Base-by-base conservation (phyloP, 2,888 invertebrate species). In the Pyrochroa serraticornis region DNA sequence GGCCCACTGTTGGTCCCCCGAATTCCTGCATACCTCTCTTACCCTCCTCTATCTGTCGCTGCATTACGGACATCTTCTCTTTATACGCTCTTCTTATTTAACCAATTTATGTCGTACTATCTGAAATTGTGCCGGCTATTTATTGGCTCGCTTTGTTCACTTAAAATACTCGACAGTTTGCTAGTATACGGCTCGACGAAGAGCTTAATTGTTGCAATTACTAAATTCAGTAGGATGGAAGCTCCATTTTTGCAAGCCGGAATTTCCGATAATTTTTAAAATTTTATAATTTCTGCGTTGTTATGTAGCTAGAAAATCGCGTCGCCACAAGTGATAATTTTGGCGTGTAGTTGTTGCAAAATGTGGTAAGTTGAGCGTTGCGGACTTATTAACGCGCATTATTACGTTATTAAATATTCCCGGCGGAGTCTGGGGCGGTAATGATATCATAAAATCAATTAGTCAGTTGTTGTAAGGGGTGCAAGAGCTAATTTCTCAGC, bases 81-180 rank as follows among this genome's bases (percentile, higher is more conserved):
- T 68, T 70, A 70, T 70, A 65, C 70, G 41, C 62, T 66, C 67
- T 71, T 70, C 72, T 71, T 71, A 71, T 71, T 71, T 71, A 71
- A 66, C 68, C 65, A 66, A 70, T 68, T 71, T 70, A 69, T 69
- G 66, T 68, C 66, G 66, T 61, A 65, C 65, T 64, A 66, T 65
- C 61, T 62, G 54, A 63, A 63, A 62, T 55, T 60, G 60, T 56
- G 53, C 54, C 41, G 7, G 52, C 54, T 62, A 63, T 65, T 64
- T 65, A 64, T 62, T 63, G 61, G 59, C 39, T 53, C 36, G 44
- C 46, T 55, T 50, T 49, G 51, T 54, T 51, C 55, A 13, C 58
- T 58, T 62, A 63, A 66, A 65, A 64, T 58, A 66, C 62, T 65
- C 65, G 53, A 57, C 49, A 51, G 43, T 41, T 48, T 58, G 39